Percentiles rank a stretch among this genome's conserved stretches.
phyloP scores from a whole-genome alignment of 2,888 invertebrate genomes.

The Andrena trimmerana region DNA sequence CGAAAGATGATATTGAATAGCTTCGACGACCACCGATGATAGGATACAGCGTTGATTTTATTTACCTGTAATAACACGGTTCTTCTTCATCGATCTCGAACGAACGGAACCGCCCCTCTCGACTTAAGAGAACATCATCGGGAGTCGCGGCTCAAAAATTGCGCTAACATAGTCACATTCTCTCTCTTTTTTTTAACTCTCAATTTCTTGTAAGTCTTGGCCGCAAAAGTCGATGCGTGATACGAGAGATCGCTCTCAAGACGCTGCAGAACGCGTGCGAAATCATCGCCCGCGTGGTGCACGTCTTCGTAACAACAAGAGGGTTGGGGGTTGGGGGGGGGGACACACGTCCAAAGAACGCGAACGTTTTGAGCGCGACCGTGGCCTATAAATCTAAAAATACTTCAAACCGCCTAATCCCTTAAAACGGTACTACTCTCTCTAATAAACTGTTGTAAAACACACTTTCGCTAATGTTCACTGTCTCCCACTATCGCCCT shows the following conservation, averaged over 20 bases:
- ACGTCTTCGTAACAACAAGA: conserved; percentile 17
- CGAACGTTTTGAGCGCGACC: conserved; percentile 40
- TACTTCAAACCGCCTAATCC: conserved; percentile 65
- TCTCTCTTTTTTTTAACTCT: background rate
- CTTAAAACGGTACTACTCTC: conserved; percentile 51
- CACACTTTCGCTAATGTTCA: conserved; percentile 42
- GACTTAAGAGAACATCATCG: conserved; percentile 13
- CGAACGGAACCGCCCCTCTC: conserved; percentile 1
- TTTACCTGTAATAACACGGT: background rate
- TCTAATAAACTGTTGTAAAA: conserved; percentile 47
- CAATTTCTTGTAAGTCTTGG: background rate
- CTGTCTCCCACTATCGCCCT: background rate
- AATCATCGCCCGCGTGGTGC: background rate
- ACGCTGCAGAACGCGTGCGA: background rate
- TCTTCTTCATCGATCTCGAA: background rate
- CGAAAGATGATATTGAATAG: too few species aligned
- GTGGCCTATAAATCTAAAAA: conserved; percentile 64
- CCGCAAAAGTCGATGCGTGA: conserved; percentile 1
- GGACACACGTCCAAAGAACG: conserved; percentile 30
- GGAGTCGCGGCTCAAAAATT: conserved; percentile 11
- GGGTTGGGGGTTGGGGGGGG: background rate
- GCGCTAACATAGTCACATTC: conserved; percentile 8
- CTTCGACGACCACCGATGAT: background rate
- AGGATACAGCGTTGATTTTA: background rate
- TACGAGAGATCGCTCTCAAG: conserved; percentile 25